Conservation (phyloP, 2,888 invertebrate genomes). For the Trachelus iudaicus region DNA sequence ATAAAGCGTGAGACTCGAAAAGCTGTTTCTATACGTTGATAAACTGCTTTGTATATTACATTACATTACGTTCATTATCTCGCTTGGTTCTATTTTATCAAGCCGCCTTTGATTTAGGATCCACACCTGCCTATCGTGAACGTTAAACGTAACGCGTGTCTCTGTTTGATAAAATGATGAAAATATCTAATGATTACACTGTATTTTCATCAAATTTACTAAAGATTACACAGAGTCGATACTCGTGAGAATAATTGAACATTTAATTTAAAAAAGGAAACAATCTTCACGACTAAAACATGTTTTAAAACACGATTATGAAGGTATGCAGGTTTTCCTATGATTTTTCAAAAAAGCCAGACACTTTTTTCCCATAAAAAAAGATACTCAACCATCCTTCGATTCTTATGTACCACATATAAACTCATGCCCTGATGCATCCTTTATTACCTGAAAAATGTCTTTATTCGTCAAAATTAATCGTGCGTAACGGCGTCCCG, state of each 20-base stretch:
- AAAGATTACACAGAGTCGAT: neutral
- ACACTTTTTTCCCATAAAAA: neutral
- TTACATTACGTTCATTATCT: constrained; percentile 36
- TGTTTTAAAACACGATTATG: neutral
- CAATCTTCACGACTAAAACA: neutral
- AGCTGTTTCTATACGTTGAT: constrained; percentile 35
- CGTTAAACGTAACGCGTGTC: neutral
- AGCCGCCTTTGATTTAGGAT: constrained; percentile 13
- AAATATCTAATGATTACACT: neutral
- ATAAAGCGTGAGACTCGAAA: constrained; percentile 34
- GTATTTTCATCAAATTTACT: no score
- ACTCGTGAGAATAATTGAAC: neutral
- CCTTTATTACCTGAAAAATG: constrained; percentile 57
- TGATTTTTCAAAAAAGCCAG: neutral
- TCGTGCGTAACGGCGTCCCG: constrained; percentile 49
- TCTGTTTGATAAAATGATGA: neutral
- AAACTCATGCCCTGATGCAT: constrained; percentile 52
- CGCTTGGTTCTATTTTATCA: constrained; percentile 3
- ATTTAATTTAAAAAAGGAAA: no score
- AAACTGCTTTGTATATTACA: constrained; percentile 31
- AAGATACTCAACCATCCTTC: neutral
- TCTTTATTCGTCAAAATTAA: constrained; percentile 53
- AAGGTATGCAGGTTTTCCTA: neutral
- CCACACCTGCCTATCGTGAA: constrained; percentile 1
- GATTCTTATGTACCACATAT: constrained; percentile 19